Conservation (phyloP, 2,113 vertebrate genomes). For the Paraplagusia blochii region DNA sequence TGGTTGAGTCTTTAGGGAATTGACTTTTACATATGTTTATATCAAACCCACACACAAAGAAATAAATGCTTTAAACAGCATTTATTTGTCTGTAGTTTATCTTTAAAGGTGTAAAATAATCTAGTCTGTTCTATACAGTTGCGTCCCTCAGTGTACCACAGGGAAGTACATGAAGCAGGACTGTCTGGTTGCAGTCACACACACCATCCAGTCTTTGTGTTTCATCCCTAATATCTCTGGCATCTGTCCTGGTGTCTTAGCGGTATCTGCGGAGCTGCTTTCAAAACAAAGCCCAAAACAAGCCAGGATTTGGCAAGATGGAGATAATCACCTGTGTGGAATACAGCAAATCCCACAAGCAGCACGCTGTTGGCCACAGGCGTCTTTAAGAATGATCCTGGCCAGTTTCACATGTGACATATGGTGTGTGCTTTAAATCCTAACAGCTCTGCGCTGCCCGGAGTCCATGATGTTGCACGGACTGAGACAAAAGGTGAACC, state of each 20-base stretch:
- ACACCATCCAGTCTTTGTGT: not conserved
- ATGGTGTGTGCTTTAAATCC: constrained; percentile 42
- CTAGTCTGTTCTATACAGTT: not conserved
- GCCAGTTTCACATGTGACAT: constrained; percentile 24
- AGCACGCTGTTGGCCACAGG: constrained; percentile 10
- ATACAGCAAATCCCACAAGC: constrained; percentile 19
- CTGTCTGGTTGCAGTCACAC: too few relatives aligned
- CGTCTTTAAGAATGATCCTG: constrained; percentile 39
- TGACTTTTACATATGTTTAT: too few relatives aligned
- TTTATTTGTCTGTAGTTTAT: too few relatives aligned
- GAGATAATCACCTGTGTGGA: constrained; percentile 35
- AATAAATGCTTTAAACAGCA: too few relatives aligned
- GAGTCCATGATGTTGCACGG: constrained; percentile 15
- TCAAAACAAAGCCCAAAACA: not conserved
- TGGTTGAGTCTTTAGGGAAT: too few relatives aligned
- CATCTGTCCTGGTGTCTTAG: not conserved
- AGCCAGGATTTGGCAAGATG: constrained; percentile 6
- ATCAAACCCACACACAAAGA: too few relatives aligned
- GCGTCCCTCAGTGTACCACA: too few relatives aligned
- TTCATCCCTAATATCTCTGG: not conserved
- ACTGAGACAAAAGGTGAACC: constrained; percentile 9
- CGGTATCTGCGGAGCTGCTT: constrained; percentile 1
- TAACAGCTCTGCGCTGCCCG: constrained; percentile 31
- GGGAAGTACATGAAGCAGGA: too few relatives aligned
- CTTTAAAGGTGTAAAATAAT: too few relatives aligned